Conservation (phyloP, 2,797 vertebrate species). For the Enteromius afrohamiltoni region DNA sequence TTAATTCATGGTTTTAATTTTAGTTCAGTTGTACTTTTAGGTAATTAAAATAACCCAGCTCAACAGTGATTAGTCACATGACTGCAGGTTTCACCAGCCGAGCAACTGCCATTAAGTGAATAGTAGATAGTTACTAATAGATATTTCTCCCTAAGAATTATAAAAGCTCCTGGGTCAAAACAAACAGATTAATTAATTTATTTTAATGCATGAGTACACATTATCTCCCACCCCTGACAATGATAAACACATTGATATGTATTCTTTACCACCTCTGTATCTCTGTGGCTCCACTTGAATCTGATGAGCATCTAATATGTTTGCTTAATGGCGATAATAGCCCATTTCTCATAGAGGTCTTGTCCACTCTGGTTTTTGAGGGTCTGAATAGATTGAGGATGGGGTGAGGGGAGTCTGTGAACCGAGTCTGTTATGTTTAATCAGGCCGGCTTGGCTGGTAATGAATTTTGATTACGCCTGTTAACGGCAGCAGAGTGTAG, state of each 20-base stretch:
- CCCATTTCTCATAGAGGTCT: constrained; percentile 37
- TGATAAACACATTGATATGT: constrained; percentile 38
- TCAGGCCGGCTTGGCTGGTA: constrained; percentile 95
- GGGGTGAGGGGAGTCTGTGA: constrained; percentile 64
- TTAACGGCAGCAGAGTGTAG: constrained; percentile 82
- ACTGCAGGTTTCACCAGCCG: not conserved
- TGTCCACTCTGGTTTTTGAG: constrained; percentile 39
- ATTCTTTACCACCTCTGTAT: constrained; percentile 1
- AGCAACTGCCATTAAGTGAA: not conserved
- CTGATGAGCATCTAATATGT: constrained; percentile 42
- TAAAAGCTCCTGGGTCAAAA: constrained; percentile 21
- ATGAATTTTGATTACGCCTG: constrained; percentile 99
- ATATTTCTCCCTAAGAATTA: not conserved
- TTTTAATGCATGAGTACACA: constrained; percentile 10
- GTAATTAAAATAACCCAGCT: not conserved
- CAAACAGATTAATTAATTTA: constrained; percentile 36
- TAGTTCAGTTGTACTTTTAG: not conserved
- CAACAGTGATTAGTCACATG: constrained; percentile 3
- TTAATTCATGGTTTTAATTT: not conserved
- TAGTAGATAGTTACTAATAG: constrained; percentile 15
- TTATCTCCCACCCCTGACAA: constrained; percentile 25
- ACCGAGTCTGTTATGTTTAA: constrained; percentile 97
- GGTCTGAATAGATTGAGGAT: constrained; percentile 52
- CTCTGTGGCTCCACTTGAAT: constrained; percentile 40
- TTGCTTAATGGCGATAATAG: constrained; percentile 32